Base-by-base conservation (phyloP, 2,113 vertebrate genomes). In the Rhabdomys dilectus region DNA sequence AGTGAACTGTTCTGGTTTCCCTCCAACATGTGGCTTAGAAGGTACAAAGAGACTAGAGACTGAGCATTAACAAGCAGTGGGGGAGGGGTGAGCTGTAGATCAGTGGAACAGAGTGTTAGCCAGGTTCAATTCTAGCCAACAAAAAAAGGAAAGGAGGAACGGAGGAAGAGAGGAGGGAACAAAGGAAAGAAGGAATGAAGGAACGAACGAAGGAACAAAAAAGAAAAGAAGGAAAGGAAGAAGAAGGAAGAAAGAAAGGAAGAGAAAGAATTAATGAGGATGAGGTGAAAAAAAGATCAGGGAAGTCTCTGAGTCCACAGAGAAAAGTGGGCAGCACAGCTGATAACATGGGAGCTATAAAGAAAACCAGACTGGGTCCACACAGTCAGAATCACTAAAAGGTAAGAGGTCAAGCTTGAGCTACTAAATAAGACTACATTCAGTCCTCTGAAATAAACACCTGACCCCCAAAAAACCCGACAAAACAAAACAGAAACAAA, bases 371-470 rank as follows among this genome's bases (percentile, higher is more conserved):
- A 66, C 1, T 36, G 10, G 29, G 58, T 45, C 62, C 91, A 62
- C 5, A 10, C 26, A 56, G 29, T 1, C 73, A 94, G 17, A 64
- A 64, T 82, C 70, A 88, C 53, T 31, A 86, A 89, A n/a, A 91
- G 11, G 91, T 24, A 93, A 26, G 93, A 92, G 85, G 84, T 89
- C 58, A 51, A 73, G 76, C 73, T 6, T 58, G 34, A 94, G 42
- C 15, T 48, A 56, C 70, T 91, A 64, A 90, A 70, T 29, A 93
- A 90, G 87, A 29, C 53, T 73, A 84, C 53, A 87, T 42, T 51
- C 45, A 89, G 53, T 90, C 56, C 72, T 93, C 31, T 87, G 88
- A 95, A 92, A 96, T 62, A 90, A 96, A 96, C 48, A 95, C 34
- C 72, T 66, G 64, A 31, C 48, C 16, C 31, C 17, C 4, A 88